Evolutionary conservation across 2,797 vertebrate genomes (phyloP), one percentile per base, ranked within the genome.

Genomic region (Muraenolepis orangiensis): DNA sequence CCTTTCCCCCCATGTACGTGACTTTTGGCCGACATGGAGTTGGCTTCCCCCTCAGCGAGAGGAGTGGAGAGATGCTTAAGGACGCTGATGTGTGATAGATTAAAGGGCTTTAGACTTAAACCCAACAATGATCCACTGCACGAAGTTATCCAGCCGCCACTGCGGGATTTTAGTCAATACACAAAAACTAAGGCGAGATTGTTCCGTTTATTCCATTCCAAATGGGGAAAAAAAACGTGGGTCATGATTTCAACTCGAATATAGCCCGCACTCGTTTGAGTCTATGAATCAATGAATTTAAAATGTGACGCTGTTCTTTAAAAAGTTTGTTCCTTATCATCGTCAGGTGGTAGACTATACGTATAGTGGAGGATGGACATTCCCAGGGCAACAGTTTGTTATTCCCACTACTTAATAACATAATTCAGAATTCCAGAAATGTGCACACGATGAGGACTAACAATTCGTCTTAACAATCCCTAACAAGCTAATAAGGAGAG

Each of bases 51-150:
- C 51, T 23, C 20, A 57, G n/a, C 23, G 20, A 57, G n/a, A 30
- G 64, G 64, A 29, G 64, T 4, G 64, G 23, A 3, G 28, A 66
- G 3, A 13, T 26, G 61, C 6, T 81, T 77, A 78, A 80, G 79
- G 79, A 68, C 85, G 86, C 88, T 82, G 82, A 90, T 87, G 79
- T 77, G 14, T 23, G 51, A 77, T 74, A 85, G 88, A 88, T 90
- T 87, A 84, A 80, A 46, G 68, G 82, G 86, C 83, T 89, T 88
- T 78, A 84, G 66, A 87, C 57, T 46, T 66, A 80, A 81, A 73
- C 78, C 64, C 70, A 31, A 71, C 30, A 70, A 74, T 87, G 80
- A 89, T 87, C 84, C 80, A 87, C 87, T 88, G 78, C 11, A 34
- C 76, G 20, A 57, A 57, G 20, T 23, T 57, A 7, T 57, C 51